Evolutionary conservation across 1,140 invertebrate species (phyloP), one percentile per base, ranked within the genome.

Genomic region (Meloidogyne floridensis): DNA sequence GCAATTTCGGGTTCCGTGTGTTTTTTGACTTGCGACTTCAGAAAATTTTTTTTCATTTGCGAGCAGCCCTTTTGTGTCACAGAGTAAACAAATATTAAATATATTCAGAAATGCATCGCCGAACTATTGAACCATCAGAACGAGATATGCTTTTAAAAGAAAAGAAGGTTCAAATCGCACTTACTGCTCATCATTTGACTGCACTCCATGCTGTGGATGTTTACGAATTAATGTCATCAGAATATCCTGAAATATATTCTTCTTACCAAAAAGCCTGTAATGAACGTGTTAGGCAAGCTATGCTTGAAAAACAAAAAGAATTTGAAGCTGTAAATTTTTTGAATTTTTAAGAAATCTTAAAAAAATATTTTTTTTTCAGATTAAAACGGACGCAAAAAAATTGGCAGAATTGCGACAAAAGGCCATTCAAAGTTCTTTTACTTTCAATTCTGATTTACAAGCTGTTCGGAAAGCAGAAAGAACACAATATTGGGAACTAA

Each of bases 221-320:
- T 42, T 75, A 80, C 71, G 75, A 86, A 10, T 51, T 85, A 53
- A 80, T 85, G 84, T 43, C 56, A 9, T n/a, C 72, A 15, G 85
- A 85, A 70, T 85, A 85, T 59, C 72, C 84, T 9, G 70, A 69
- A n/a, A 75, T 84, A 20, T 85, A 81, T 47, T 18, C n/a, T 15
- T 84, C 87, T 13, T 86, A 86, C 56, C 83, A 86, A 77, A 86
- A 82, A 85, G 43, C 71, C 18, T 73, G 79, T 11, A 53, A 42
- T 11, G 84, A 84, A n/a, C 84, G 80, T 20, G 54, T 51, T 6
- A 85, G 87, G 20, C 72, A 79, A 13, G 13, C 51, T 13, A 42
- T 83, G 32, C 7, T 84, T 11, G 85, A 87, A 70, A 82, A 82
- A 54, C 85, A 87, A 77, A 83, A 80, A n/a, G 81, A 83, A 69